Evolutionary conservation across 2,113 vertebrate genomes (phyloP).

Genomic region (Larimichthys polyactis): DNA sequence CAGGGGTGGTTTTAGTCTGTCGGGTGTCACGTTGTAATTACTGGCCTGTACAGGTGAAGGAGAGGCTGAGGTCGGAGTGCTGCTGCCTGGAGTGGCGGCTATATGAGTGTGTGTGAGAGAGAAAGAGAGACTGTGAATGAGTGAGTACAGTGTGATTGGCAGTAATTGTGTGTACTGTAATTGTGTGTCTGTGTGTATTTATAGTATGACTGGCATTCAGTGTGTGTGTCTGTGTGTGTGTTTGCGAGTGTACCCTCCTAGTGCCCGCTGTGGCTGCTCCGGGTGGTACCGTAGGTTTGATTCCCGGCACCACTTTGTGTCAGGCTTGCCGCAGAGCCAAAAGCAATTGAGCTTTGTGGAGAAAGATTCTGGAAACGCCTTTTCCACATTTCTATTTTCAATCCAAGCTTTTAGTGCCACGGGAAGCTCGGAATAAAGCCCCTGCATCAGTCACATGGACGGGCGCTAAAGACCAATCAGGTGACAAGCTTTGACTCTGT

Average conservation of each 20-base stretch:
- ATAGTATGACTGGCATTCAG: conserved; percentile 49
- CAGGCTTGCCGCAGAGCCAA: conserved; percentile 72
- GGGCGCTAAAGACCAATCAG: conserved; percentile 57
- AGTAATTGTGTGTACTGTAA: conserved; percentile 61
- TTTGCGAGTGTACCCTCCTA: conserved; percentile 35
- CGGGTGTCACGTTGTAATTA: conserved; percentile 72
- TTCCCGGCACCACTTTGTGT: conserved; percentile 76
- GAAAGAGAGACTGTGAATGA: conserved; percentile 21
- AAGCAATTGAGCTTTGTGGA: conserved; percentile 66
- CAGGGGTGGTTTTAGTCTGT: conserved; percentile 50
- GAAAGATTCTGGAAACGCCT: conserved; percentile 66
- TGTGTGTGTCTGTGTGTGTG: conserved; percentile 39
- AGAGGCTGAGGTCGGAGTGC: conserved; percentile 58
- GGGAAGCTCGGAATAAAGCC: conserved; percentile 59
- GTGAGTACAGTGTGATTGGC: conserved; percentile 58
- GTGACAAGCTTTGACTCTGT: conserved; percentile 50
- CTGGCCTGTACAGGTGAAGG: conserved; percentile 62
- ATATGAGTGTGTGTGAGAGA: conserved; percentile 19
- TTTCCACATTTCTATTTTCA: conserved; percentile 63
- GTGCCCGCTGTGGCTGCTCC: conserved; percentile 65
- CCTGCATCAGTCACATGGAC: conserved; percentile 55
- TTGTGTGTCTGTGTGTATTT: conserved; percentile 45
- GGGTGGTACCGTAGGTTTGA: conserved; percentile 65
- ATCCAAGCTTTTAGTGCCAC: conserved; percentile 71
- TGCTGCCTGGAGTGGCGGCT: conserved; percentile 25